These are phyloP conservation scores for Sebastes glaucus DNA, from an alignment of 2,797 vertebrate species.

Conservation along the genomic window DNA sequence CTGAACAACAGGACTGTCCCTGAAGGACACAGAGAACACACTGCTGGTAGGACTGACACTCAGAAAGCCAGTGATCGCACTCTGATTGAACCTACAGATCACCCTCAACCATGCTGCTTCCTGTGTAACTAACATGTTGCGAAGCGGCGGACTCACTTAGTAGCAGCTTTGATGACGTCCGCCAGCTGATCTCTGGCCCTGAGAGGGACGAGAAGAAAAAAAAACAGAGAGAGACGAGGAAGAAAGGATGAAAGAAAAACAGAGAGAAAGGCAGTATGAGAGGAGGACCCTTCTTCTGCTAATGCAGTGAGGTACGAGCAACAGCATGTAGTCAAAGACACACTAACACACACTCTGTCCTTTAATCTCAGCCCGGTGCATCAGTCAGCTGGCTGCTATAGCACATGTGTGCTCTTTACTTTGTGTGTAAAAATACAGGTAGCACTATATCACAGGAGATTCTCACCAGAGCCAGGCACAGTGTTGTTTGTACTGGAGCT, in stretches of 20 bases:
- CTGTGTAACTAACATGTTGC: not conserved
- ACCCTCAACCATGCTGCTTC: not conserved
- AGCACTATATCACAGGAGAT: not conserved
- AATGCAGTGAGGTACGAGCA: slow-evolving; percentile 37
- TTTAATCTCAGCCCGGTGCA: slow-evolving; percentile 2
- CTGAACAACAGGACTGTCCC: slow-evolving; percentile 95
- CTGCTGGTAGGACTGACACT: fast-evolving
- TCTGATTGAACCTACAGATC: not conserved
- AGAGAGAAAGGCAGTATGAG: not conserved
- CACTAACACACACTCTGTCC: not conserved
- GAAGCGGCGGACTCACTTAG: slow-evolving; percentile 65
- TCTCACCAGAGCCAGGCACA: slow-evolving; percentile 96
- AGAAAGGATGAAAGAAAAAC: not conserved
- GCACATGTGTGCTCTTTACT: not conserved
- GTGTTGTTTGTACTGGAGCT: slow-evolving; percentile 89
- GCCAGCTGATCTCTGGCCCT: slow-evolving; percentile 94
- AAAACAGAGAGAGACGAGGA: not conserved
- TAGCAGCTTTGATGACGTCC: slow-evolving; percentile 89
- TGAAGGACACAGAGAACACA: slow-evolving; percentile 53
- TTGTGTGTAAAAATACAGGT: not conserved
- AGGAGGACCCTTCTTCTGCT: not conserved
- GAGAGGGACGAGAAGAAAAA: slow-evolving; percentile 7
- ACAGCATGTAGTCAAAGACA: not conserved
- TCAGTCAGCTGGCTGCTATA: not conserved
- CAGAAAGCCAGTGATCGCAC: fast-evolving